Conservation (phyloP, 2,113 vertebrate species). For the Notothenia coriiceps region DNA sequence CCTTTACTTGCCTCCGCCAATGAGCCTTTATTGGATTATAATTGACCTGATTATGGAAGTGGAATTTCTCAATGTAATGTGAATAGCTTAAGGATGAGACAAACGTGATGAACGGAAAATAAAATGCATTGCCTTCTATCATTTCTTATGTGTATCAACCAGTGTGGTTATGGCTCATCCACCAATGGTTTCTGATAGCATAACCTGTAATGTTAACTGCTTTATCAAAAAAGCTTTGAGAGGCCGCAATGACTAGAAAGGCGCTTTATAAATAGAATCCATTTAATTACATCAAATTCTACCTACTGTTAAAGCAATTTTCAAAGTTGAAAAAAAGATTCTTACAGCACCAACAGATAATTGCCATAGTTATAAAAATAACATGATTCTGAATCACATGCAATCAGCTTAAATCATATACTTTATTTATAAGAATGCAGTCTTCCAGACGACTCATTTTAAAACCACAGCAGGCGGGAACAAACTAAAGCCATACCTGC, state of each 20-base stretch:
- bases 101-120: background rate
- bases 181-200: too few relatives aligned
- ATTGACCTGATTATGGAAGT: constrained; percentile 17
- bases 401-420: background rate
- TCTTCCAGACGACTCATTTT: constrained; percentile 21
- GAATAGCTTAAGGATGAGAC: background rate
- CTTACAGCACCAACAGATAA: background rate
- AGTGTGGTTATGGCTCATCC: too few relatives aligned
- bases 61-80: background rate
- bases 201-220: too few relatives aligned
- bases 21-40: constrained; percentile 22
- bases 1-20: constrained; percentile 19
- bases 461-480: constrained; percentile 36
- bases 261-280: too few relatives aligned
- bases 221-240: too few relatives aligned
- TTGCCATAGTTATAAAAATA: background rate
- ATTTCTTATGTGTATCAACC: background rate
- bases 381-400: background rate
- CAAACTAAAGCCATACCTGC: constrained; percentile 43
- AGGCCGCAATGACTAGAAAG: too few relatives aligned
- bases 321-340: background rate
- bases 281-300: background rate
- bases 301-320: background rate
- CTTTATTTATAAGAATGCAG: background rate
- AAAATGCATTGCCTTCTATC: background rate